Conservation (phyloP, 2,113 vertebrate species). For the Eulemur macaco region DNA sequence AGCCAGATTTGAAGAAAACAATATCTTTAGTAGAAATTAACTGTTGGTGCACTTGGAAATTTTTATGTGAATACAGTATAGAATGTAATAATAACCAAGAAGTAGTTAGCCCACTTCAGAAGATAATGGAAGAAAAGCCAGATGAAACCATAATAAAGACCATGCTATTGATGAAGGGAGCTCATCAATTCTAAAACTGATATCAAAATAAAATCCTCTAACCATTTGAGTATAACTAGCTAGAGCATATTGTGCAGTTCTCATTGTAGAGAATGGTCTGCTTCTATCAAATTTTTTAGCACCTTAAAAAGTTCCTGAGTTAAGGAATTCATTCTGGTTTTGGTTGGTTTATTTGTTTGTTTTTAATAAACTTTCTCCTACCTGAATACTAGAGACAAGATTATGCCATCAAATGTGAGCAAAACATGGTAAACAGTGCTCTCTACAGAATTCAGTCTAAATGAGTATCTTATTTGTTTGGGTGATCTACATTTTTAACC, state of each 20-base stretch:
- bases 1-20: background rate
- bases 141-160: background rate
- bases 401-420: background rate
- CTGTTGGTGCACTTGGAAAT: background rate
- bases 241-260: background rate
- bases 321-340: background rate
- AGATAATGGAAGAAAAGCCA: background rate
- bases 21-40: background rate
- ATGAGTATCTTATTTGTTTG: background rate
- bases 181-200: background rate
- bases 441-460: background rate
- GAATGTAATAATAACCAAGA: background rate
- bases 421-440: background rate
- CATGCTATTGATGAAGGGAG: background rate
- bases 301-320: slow-evolving; percentile 2
- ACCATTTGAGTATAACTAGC: background rate
- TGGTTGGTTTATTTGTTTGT: background rate
- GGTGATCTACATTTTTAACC: background rate
- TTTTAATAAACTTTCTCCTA: background rate
- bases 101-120: background rate
- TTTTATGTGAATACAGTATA: background rate
- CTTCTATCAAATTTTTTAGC: background rate
- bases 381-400: background rate
- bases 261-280: background rate
- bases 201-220: background rate